These are phyloP conservation scores for Aphidius ervi DNA, from an alignment of 1,140 invertebrate species.

Conservation along the genomic window DNA sequence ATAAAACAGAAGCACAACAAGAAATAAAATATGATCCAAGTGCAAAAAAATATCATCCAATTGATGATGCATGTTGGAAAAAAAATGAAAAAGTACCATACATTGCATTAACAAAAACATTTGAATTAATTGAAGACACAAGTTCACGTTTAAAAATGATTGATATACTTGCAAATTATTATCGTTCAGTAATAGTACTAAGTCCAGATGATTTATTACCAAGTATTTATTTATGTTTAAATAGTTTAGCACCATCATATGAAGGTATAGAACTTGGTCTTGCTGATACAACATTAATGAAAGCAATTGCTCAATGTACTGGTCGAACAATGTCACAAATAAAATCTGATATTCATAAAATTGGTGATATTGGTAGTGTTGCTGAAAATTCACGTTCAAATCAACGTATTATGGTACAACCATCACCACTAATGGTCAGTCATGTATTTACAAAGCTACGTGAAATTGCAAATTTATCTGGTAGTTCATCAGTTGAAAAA, in stretches of 20 bases:
- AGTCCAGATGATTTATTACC: conserved; percentile 84
- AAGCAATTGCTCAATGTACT: conserved; percentile 90
- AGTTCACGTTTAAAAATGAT: conserved; percentile 90
- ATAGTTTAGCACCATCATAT: conserved; percentile 92
- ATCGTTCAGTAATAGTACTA: conserved; percentile 85
- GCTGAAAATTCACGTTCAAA: conserved; percentile 86
- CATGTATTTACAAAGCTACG: conserved; percentile 82
- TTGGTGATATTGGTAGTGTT: conserved; percentile 89
- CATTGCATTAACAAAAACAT: conserved; percentile 82
- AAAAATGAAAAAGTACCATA: conserved; percentile 84
- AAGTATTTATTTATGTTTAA: conserved; percentile 92
- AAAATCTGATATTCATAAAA: conserved; percentile 72
- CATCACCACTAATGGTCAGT: conserved; percentile 61
- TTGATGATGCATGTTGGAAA: conserved; percentile 87
- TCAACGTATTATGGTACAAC: conserved; percentile 85
- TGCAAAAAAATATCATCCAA: conserved; percentile 77
- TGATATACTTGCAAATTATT: conserved; percentile 90
- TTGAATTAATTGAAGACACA: conserved; percentile 87
- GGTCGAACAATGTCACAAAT: conserved; percentile 83
- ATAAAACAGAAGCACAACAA: conserved; percentile 26
- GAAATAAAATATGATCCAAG: conserved; percentile 69
- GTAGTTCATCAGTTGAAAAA: conserved; percentile 71
- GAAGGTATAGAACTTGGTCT: conserved; percentile 65
- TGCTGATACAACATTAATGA: conserved; percentile 90
- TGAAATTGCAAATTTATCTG: conserved; percentile 86